Percentiles rank a stretch among this genome's conserved stretches.
These are phyloP conservation scores for Aporrectodea caliginosa DNA, from an alignment of 1,140 invertebrate genomes.

Conservation along the genomic window DNA sequence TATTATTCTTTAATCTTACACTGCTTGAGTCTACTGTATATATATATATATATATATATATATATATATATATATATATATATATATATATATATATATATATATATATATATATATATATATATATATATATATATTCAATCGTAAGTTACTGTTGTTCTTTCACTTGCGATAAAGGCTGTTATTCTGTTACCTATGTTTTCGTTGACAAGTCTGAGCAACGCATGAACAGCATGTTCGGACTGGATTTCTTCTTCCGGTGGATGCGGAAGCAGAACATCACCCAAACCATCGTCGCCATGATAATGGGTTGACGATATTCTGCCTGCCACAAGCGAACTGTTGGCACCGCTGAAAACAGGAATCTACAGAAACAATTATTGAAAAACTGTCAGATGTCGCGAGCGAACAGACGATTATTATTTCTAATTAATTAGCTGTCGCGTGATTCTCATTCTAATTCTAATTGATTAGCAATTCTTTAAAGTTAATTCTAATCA, in stretches of 20 bases:
- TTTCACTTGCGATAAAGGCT: no score
- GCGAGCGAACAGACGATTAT: neutral
- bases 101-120: neutral
- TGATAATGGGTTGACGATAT: conserved; percentile 15
- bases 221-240: conserved; percentile 12
- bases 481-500: neutral
- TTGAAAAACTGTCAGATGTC: neutral
- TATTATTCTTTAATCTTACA: no score
- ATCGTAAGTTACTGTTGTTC: no score
- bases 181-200: conserved; percentile 16
- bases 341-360: conserved; percentile 25
- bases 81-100: neutral
- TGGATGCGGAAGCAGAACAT: conserved; percentile 13
- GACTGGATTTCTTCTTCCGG: neutral
- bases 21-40: neutral
- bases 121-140: conserved; percentile 1
- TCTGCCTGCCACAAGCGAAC: conserved; percentile 12
- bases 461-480: neutral
- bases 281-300: conserved; percentile 32
- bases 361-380: conserved; percentile 25
- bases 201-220: conserved; percentile 18
- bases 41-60: neutral
- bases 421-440: neutral
- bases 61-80: neutral
- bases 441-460: neutral